phyloP scores from a whole-genome alignment of 2,888 invertebrate species.

The Cerastis leucographa region DNA sequence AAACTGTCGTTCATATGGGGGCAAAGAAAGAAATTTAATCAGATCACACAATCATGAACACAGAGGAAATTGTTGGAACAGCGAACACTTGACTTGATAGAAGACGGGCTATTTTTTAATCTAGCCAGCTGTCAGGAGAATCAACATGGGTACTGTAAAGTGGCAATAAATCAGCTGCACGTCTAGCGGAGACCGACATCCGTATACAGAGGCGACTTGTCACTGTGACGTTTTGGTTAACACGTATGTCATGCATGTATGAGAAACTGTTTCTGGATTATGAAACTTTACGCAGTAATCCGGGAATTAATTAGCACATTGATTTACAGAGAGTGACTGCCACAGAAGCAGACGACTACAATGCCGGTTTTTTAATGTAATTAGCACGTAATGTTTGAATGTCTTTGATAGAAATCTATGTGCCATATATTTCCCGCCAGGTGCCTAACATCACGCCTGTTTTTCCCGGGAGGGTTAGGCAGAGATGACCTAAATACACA shows the following conservation, averaged over 20 bases:
- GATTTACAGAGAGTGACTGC: background rate
- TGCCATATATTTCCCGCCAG: background rate
- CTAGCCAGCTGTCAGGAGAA: conserved; percentile 48
- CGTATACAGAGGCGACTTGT: conserved; percentile 51
- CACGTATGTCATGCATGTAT: background rate
- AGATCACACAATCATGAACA: conserved; percentile 43
- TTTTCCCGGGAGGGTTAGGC: background rate
- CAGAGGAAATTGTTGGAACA: conserved; percentile 38
- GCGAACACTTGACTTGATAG: conserved; percentile 34
- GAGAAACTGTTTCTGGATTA: conserved; percentile 6
- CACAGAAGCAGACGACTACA: background rate
- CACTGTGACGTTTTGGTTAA: conserved; percentile 43
- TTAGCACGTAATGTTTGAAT: no score
- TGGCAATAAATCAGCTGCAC: conserved; percentile 58
- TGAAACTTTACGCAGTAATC: background rate
- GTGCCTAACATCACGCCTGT: background rate
- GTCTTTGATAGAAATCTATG: background rate
- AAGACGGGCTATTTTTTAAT: conserved; percentile 59
- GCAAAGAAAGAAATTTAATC: conserved; percentile 24
- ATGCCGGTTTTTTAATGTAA: background rate
- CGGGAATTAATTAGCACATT: background rate
- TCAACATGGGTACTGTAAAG: conserved; percentile 57
- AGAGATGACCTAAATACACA: background rate
- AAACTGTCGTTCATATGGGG: conserved; percentile 4
- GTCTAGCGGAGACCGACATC: conserved; percentile 56